A percentile compares a stretch with the other conserved stretches of the same genome.
Evolutionary conservation across 2,888 invertebrate species (phyloP).

Genomic region (Orthosia gracilis): DNA sequence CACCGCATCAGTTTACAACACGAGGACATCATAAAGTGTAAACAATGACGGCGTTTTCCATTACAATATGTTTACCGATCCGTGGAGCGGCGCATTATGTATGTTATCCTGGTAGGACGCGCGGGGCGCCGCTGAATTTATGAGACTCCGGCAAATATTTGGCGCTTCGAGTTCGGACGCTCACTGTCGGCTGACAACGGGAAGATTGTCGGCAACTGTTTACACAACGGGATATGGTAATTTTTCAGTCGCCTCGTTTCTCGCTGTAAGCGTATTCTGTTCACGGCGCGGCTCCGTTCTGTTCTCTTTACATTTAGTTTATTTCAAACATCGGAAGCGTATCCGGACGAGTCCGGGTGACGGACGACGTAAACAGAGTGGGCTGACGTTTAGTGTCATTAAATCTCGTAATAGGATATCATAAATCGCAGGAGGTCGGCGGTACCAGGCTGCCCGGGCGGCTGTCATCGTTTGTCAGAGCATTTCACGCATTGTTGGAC

Average conservation of each 20-base stretch:
- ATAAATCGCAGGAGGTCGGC: constrained; percentile 90
- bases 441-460: constrained; percentile 84
- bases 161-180: constrained; percentile 88
- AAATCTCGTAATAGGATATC: constrained; percentile 91
- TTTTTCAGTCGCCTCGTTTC: constrained; percentile 82
- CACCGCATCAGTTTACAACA: constrained; percentile 86
- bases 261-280: constrained; percentile 80
- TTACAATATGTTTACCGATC: constrained; percentile 91
- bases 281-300: constrained; percentile 75
- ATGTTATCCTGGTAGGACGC: constrained; percentile 89
- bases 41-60: constrained; percentile 91
- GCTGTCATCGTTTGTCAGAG: constrained; percentile 92
- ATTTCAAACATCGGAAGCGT: constrained; percentile 76
- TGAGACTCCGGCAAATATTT: constrained; percentile 90
- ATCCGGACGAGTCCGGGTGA: constrained; percentile 75
- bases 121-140: constrained; percentile 88
- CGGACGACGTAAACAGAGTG: constrained; percentile 81
- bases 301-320: constrained; percentile 74
- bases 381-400: constrained; percentile 89
- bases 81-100: constrained; percentile 90
- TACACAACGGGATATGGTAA: constrained; percentile 87
- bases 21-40: constrained; percentile 90
- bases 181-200: constrained; percentile 86
- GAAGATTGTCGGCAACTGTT: constrained; percentile 89
- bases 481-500: constrained; percentile 91